Base-by-base conservation (phyloP, 2,797 vertebrate species). In the Pogonophryne albipinna region DNA sequence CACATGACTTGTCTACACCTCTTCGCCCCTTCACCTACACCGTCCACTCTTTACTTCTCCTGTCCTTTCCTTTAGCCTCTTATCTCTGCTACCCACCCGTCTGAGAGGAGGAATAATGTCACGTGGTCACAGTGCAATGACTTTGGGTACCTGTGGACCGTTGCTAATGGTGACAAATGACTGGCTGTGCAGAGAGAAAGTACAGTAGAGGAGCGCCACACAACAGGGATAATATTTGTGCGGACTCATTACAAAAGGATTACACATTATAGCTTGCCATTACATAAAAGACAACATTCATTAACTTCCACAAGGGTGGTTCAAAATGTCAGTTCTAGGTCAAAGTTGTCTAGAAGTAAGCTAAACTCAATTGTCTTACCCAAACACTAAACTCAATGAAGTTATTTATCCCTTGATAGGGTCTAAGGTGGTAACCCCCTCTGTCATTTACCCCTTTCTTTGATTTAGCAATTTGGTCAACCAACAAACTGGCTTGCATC, bases 121-220 rank as follows among this genome's bases (percentile, higher is more conserved):
- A 92, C 69, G 51, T 93, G 91, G 90, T 65, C 76, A 44, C 58
- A 41, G 85, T 67, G 84, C 79, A 72, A 62, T 80, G 83, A 89
- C 74, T 76, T 66, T 59, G 71, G 80, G 69, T 89, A 92, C 88
- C 90, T 91, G 88, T 85, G 71, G 86, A 89, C 84, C n/a, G 91
- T 94, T 94, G 92, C 93, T 94, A 94, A 94, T 93, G 89, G 93
- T 91, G 91, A 95, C 92, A 92, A 94, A 94, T 85, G 85, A 92
- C 83, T 75, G 74, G 76, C 70, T 74, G 74, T 76, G 75, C 53
- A 49, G 62, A 72, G 73, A 85, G 79, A 83, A 81, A 78, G 46
- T 69, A 60, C 23, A 86, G 51, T 49, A 50, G 62, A 63, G 66
- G 42, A 64, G 63, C 56, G 68, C 71, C 57, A 15, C 56, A 55